Evolutionary conservation across 2,797 vertebrate species (phyloP), one percentile per base, ranked within the genome.

Genomic region (Leucoraja ocellata): DNA sequence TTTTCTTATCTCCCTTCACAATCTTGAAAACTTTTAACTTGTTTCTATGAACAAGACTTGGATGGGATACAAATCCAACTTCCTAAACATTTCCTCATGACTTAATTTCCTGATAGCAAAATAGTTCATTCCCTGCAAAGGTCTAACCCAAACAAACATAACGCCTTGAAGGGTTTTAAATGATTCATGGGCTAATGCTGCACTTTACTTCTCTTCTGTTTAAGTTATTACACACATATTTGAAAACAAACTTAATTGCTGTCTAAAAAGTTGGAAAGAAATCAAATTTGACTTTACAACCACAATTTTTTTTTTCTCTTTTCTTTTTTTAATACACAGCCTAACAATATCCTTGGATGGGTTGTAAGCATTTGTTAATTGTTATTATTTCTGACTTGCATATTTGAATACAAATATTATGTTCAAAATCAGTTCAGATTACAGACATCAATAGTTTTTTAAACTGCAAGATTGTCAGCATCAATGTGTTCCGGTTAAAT

Each of bases 71-170:
- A 79, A 79, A 14, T 25, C 11, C 77, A 79, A 79, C n/a, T 36
- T 79, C 28, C 77, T 36, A 36, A 36, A 79, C 32, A 36, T 36
- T 79, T 79, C 77, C 32, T 36, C 77, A 79, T 79, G 11, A 78
- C 77, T 79, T 79, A 79, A 79, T 79, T 79, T 79, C n/a, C 77
- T 79, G 77, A 79, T 79, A 79, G 13, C 77, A 79, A 16, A 77
- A 79, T 79, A 32, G 6, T 79, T 36, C 2, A 79, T 79, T 79
- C 77, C 77, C 77, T 36, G 18, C 9, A 1, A 79, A 16, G 32
- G 77, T 3, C 16, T 79, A 79, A 79, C 32, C 77, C 11, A 79
- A 79, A 79, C 32, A 79, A 36, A 14, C 32, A 14, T 16, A 79
- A 36, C 3, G 36, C 32, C 32, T 32, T 14, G 10, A 79, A 36